phyloP scores from a whole-genome alignment of 2,113 vertebrate genomes.

The Passerina amoena region DNA sequence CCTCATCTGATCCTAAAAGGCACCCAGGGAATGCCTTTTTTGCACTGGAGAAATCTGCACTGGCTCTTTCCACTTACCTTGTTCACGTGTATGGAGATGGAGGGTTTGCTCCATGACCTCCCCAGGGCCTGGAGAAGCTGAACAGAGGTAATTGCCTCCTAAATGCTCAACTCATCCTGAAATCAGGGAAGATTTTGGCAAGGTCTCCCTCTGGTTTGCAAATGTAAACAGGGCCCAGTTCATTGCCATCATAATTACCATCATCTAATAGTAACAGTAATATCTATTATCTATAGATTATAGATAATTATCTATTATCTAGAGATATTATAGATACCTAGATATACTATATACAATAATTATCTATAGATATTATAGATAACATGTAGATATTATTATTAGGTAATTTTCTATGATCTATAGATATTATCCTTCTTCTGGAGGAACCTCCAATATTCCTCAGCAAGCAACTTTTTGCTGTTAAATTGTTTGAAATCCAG shows the following conservation, averaged over 20 bases:
- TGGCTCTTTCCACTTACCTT: neutral
- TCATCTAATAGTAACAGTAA: neutral
- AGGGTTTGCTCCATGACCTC: neutral
- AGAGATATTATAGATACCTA: too few relatives aligned
- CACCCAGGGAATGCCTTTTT: neutral
- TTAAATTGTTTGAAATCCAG: conserved; percentile 20
- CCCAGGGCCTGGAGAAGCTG: neutral
- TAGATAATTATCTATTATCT: too few relatives aligned
- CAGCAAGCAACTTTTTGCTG: conserved; percentile 4
- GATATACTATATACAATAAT: too few relatives aligned
- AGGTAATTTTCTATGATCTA: too few relatives aligned
- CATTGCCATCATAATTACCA: neutral
- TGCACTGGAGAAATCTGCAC: neutral
- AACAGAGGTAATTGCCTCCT: neutral
- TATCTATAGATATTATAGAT: too few relatives aligned
- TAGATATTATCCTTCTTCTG: neutral
- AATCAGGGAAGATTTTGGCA: neutral
- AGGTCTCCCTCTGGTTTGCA: neutral
- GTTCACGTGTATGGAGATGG: accelerated
- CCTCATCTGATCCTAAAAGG: neutral
- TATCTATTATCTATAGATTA: neutral
- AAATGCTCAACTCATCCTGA: neutral
- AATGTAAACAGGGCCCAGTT: neutral
- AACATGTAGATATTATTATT: too few relatives aligned
- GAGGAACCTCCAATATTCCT: neutral